Percentiles rank a stretch among this genome's conserved stretches.
phyloP scores from a whole-genome alignment of 2,113 vertebrate species.

The Hyperopisus bebe region DNA sequence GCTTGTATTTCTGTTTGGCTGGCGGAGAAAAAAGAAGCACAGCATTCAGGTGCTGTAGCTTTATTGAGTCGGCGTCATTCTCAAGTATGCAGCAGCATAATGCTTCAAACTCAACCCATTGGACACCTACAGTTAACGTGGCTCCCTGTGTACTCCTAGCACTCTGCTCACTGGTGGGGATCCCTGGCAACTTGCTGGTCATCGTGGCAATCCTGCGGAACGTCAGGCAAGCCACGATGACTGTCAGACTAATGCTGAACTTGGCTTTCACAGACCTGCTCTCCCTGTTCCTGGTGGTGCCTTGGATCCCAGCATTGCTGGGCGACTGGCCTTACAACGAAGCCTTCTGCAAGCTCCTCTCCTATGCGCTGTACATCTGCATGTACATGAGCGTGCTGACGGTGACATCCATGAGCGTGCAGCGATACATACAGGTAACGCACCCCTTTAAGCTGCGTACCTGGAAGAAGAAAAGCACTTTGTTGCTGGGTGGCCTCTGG shows the following conservation, averaged over 20 bases:
- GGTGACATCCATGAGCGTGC: slow-evolving; percentile 54
- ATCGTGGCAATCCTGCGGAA: slow-evolving; percentile 49
- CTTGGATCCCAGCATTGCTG: slow-evolving; percentile 55
- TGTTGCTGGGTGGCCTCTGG: slow-evolving; percentile 41
- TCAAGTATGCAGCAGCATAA: slow-evolving; percentile 3
- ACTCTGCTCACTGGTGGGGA: slow-evolving; percentile 49
- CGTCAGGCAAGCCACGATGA: slow-evolving; percentile 46
- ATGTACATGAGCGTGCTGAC: slow-evolving; percentile 59
- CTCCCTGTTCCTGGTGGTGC: slow-evolving; percentile 48
- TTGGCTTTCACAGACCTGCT: slow-evolving; percentile 57
- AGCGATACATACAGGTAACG: slow-evolving; percentile 50
- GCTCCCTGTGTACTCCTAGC: slow-evolving; percentile 26
- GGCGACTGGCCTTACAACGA: slow-evolving; percentile 48
- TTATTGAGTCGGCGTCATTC: not conserved
- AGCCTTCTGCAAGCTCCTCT: slow-evolving; percentile 45
- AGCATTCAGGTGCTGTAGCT: not conserved
- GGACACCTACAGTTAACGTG: not conserved
- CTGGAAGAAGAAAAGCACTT: not conserved
- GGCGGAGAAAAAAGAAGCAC: not conserved
- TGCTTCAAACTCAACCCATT: not conserved
- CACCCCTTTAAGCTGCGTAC: slow-evolving; percentile 39
- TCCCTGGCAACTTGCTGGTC: slow-evolving; percentile 57
- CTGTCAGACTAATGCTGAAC: slow-evolving; percentile 55
- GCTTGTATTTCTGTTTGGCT: not conserved
- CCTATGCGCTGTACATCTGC: slow-evolving; percentile 50